Percentiles rank a stretch among this genome's conserved stretches.
phyloP scores from a whole-genome alignment of 2,797 vertebrate genomes.

The Babyrousa celebensis region DNA sequence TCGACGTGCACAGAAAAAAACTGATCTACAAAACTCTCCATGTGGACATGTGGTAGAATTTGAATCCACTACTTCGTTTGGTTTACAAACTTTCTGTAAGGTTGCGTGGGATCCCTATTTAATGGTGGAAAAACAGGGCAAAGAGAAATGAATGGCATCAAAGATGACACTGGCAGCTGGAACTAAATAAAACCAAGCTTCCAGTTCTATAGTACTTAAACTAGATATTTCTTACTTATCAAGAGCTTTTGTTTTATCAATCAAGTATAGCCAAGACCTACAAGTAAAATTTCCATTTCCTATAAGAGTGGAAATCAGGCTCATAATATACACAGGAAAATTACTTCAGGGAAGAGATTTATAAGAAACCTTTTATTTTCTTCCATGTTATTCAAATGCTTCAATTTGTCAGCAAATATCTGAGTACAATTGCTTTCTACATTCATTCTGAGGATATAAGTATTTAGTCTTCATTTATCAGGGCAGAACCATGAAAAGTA shows the following conservation, averaged over 20 bases:
- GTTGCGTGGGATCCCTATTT: neutral
- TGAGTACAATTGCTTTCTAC: slow-evolving; percentile 15
- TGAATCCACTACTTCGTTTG: neutral
- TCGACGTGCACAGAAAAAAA: neutral
- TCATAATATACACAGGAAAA: slow-evolving; percentile 61
- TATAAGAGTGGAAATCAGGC: slow-evolving; percentile 63
- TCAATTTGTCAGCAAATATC: slow-evolving; percentile 71
- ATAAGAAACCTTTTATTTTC: slow-evolving; percentile 69
- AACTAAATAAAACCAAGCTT: slow-evolving; percentile 60
- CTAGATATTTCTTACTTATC: slow-evolving; percentile 24
- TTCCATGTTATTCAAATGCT: slow-evolving; percentile 64
- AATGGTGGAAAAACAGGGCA: slow-evolving; percentile 17
- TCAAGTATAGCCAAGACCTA: slow-evolving; percentile 58
- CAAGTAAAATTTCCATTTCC: slow-evolving; percentile 52
- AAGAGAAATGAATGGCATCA: slow-evolving; percentile 41
- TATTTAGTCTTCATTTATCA: slow-evolving; percentile 67
- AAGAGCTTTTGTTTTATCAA: slow-evolving; percentile 70
- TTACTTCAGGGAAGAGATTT: slow-evolving; percentile 67
- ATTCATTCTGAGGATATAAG: slow-evolving; percentile 55
- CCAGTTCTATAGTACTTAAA: slow-evolving; percentile 44
- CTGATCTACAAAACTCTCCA: neutral
- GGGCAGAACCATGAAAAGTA: neutral
- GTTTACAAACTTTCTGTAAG: slow-evolving; percentile 25
- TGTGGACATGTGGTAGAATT: neutral
- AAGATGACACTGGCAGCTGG: slow-evolving; percentile 5